Base-by-base conservation (phyloP, 2,113 vertebrate genomes). In the Callionymus lyra region DNA sequence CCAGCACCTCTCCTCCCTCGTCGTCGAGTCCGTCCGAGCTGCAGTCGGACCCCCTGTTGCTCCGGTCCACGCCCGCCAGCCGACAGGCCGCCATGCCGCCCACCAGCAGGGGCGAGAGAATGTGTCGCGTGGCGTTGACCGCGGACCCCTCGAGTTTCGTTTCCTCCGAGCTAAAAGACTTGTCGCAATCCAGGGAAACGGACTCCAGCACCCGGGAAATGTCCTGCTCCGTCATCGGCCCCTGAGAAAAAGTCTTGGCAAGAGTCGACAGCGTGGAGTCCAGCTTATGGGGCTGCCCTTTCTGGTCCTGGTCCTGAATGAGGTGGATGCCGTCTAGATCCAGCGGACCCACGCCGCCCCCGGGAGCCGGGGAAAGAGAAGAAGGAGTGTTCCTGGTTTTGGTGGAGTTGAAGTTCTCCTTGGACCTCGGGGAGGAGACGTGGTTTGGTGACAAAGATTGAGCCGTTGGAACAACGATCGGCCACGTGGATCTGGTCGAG, bases 401-500 rank as follows among this genome's bases (percentile, higher is more conserved):
- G 73, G 50, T 56, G 15, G 51, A 50, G 12, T 37, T 44, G 10
- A 46, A 52, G 36, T 63, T 76, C 65, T 65, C 80, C 10, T 34
- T 68, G 50, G 68, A 57, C 1, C 8, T 54, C 1, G 59, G 63
- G 46, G 50, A 21, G 37, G 71, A 69, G 44, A 51, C 59, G 13
- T 37, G 56, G 27, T 76, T 76, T 19, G 68, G 58, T 51, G 63
- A 87, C 77, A 39, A 76, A 72, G 72, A 71, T 63, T 54, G 77
- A 51, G 88, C 89, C n/a, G 90, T 91, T 43, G 94, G 93, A 52
- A 96, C 90, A 68, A 91, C 77, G 70, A 96, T 89, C 37, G 92
- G 86, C 19, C 82, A 76, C 19, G 81, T 57, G 60, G 82, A 76
- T 57, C 88, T 89, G 58, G 83, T 72, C 2, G 71, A 65, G 59